Base-by-base conservation (phyloP, 1,140 invertebrate genomes). In the Drosophila nigrodunni region DNA sequence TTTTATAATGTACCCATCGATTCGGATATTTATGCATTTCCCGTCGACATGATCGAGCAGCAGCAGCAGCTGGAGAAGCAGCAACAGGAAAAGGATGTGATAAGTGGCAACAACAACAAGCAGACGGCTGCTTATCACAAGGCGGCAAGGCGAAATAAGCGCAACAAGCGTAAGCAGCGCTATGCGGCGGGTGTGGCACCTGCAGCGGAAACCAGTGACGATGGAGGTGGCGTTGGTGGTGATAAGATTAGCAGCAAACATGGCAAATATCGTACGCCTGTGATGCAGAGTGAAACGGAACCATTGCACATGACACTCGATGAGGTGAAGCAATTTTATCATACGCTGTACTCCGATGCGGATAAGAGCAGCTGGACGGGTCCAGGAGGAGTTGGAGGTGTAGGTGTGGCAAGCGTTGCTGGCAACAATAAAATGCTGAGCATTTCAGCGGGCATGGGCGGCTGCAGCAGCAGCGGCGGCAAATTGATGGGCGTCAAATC, bases 1-100 rank as follows among this genome's bases (percentile, higher is more conserved):
- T 95, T 97, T 93, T 97, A 97, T 88, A 97, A 96, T 92, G 96
- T 97, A 46, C 96, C 96, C 46, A 96, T 96, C 75, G 96, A 97
- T 76, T 96, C 96, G 82, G 96, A 97, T 82, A 96, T 97, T 73
- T 97, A 97, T 83, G 96, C 96, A 5, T 95, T 97, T 46, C 97
- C 96, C 18, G 95, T 97, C 47, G 96, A 97, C 91, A 95, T 95
- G 82, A 94, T 97, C 94, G 78, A 95, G 95, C 83, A 74, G 92
- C 94, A 80, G 67, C 68, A 79, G 55, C 64, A 74, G 61, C 64
- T 66, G 66, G 65, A 77, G 44, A 64, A 74, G 43, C 60, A 82
- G 52, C 44, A 50, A 43, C 47, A 34, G 52, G 13, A 55, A n/a
- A 37, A 58, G 25, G 25, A 30, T 30, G 25, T 30, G 25, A 3